A percentile compares a stretch with the other conserved stretches of the same genome.
phyloP scores from a whole-genome alignment of 2,113 vertebrate species.

The Pandion haliaetus region DNA sequence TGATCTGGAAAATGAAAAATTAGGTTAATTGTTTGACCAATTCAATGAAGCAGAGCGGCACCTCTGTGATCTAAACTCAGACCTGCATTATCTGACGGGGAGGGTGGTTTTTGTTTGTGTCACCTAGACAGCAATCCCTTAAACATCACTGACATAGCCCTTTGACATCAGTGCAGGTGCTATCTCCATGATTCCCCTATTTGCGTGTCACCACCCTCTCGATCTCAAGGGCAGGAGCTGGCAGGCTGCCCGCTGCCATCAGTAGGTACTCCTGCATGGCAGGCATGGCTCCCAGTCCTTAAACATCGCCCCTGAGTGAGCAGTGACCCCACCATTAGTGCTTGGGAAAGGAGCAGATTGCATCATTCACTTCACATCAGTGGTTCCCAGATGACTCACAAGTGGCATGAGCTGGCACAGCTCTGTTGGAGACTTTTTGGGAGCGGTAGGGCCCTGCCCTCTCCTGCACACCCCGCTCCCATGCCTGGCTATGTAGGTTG shows the following conservation, averaged over 20 bases:
- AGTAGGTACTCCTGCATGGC: not conserved
- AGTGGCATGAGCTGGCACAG: not conserved
- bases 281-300: not conserved
- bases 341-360: not conserved
- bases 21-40: not conserved
- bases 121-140: not conserved
- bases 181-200: not conserved
- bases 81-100: not conserved
- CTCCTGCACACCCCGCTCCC: not conserved
- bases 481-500: rapidly evolving
- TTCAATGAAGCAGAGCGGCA: not conserved
- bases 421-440: not conserved
- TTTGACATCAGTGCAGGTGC: not conserved
- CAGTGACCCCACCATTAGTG: rapidly evolving
- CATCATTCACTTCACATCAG: not conserved
- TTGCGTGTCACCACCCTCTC: not conserved
- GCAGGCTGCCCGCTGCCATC: not conserved
- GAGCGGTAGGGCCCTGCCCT: not conserved
- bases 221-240: not conserved
- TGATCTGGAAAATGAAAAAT: not conserved
- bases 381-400: not conserved
- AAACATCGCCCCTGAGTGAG: not conserved
- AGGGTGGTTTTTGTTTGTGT: not conserved
- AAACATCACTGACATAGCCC: rapidly evolving
- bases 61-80: not conserved